Evolutionary conservation across 2,113 vertebrate genomes (phyloP).

Genomic region (Odocoileus hemionus): DNA sequence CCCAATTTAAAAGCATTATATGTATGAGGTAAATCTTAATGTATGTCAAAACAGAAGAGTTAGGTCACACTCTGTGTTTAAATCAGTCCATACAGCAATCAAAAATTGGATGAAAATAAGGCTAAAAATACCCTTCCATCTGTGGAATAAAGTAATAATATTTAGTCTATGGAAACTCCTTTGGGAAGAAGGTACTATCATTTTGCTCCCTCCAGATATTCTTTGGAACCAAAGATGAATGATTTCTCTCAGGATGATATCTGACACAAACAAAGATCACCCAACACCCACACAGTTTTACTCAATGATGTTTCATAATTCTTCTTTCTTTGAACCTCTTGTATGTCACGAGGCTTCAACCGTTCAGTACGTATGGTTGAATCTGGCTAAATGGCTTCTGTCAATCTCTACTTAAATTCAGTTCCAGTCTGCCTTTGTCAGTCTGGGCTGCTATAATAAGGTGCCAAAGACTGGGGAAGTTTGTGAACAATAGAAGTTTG

Average conservation of each 20-base stretch:
- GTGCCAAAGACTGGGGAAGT: neutral
- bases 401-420: neutral
- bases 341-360: neutral
- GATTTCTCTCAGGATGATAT: neutral
- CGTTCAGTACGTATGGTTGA: neutral
- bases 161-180: neutral
- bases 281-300: neutral
- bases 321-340: neutral
- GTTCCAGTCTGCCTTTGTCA: neutral
- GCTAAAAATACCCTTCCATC: neutral
- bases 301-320: neutral
- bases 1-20: neutral
- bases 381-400: neutral
- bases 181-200: neutral
- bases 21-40: neutral
- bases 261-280: neutral
- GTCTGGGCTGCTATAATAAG: neutral
- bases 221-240: neutral
- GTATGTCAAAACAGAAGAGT: neutral
- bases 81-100: neutral
- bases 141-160: neutral
- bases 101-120: neutral
- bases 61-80: neutral
- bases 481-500: neutral
- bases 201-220: neutral